phyloP scores from a whole-genome alignment of 1,140 invertebrate genomes.

The Ips nitidus region DNA sequence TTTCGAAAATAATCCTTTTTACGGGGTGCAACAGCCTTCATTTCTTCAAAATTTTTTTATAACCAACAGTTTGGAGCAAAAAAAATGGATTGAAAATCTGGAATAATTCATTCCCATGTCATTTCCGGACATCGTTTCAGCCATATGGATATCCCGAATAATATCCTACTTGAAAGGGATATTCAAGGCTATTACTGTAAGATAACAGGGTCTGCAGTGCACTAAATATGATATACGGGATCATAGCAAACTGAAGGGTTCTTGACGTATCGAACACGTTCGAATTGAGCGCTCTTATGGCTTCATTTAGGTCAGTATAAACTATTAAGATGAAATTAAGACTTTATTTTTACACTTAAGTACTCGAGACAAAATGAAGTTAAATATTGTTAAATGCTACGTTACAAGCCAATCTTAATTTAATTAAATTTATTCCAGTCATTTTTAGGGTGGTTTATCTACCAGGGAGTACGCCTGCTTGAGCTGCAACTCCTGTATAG shows the following conservation, averaged over 20 bases:
- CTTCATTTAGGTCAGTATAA: no score
- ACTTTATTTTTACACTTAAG: no score
- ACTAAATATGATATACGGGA: slow-evolving; percentile 45
- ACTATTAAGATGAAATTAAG: no score
- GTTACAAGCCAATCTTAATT: no score
- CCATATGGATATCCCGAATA: slow-evolving; percentile 27
- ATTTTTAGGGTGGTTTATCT: neutral
- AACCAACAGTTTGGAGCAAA: no score
- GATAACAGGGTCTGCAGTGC: slow-evolving; percentile 43
- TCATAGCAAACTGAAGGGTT: slow-evolving; percentile 23
- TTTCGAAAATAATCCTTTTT: slow-evolving; percentile 43
- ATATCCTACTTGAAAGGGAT: slow-evolving; percentile 45
- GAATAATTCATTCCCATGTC: slow-evolving; percentile 13
- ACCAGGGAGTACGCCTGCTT: slow-evolving; percentile 3
- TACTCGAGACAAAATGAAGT: no score
- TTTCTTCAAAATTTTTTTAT: neutral
- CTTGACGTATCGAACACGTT: slow-evolving; percentile 33
- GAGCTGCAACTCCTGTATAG: slow-evolving; percentile 36
- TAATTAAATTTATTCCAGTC: no score
- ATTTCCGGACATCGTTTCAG: slow-evolving; percentile 12
- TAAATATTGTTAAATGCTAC: no score
- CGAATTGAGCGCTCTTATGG: neutral
- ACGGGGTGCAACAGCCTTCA: slow-evolving; percentile 26
- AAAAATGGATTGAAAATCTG: no score
- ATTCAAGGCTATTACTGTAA: slow-evolving; percentile 41